Base-by-base conservation (phyloP, 2,797 vertebrate species). In the Gymnopithys bicolor region DNA sequence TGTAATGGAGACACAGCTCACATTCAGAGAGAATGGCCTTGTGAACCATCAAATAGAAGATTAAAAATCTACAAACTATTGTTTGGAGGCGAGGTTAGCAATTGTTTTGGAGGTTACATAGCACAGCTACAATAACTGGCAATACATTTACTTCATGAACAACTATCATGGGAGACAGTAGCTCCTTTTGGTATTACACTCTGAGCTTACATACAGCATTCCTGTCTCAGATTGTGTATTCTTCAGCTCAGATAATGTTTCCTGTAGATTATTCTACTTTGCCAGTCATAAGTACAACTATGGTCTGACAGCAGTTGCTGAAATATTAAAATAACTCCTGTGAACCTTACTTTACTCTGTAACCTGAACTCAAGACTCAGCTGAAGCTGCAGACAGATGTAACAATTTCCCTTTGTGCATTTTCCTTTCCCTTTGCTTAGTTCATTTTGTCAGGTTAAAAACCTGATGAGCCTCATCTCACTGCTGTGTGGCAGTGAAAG, bases 11-110 rank as follows among this genome's bases (percentile, higher is more conserved):
- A 79, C 48, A 79, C 39, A 89, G 60, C 41, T 77, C 86, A 90
- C 39, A 22, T 89, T 58, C 76, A 81, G 75, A 78, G 62, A 75
- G 23, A 87, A 90, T 9, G 58, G 46, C 89, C 22, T 24, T 35
- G n/a, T 55, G 79, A 94, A 77, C 25, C 53, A 75, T 88, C 87
- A 81, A 94, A 78, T 0, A 64, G 37, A 80, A 89, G 90, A 94
- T 81, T 76, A 87, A 94, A 95, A 93, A 77, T 71, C 87, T 33
- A 80, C 52, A 62, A 77, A 46, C 80, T 71, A 7, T 53, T 93
- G 71, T 85, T 91, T 87, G 53, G 84, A 83, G 78, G 56, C 89
- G 78, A 85, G 41, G 48, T n/a, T 48, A 43, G 73, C 58, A 89
- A 89, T 92, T 71, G 43, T 77, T 85, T 78, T 52, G 73, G 82